Evolutionary conservation across 1,140 invertebrate genomes (phyloP).

Genomic region (Drosophila hydei): DNA sequence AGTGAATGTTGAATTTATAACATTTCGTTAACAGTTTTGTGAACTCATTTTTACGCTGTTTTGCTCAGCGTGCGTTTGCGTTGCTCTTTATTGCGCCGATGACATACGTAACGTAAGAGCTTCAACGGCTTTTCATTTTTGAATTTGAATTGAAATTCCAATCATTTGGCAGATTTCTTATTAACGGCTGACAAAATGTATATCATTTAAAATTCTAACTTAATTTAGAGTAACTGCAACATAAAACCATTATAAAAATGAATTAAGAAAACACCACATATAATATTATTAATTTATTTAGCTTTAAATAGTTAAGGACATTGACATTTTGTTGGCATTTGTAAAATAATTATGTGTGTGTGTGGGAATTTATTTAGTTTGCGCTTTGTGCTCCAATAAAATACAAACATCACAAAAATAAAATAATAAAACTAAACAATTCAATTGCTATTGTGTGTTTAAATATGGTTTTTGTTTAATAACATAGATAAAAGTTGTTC

Average conservation of each 20-base stretch:
- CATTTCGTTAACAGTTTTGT: too few species aligned
- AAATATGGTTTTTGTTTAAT: constrained; percentile 49
- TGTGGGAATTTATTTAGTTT: constrained; percentile 41
- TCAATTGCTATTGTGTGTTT: constrained; percentile 67
- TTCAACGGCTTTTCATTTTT: neutral
- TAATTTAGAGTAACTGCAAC: too few species aligned
- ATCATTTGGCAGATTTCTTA: too few species aligned
- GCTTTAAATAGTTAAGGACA: constrained; percentile 81
- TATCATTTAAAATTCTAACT: too few species aligned
- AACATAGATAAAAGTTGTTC: constrained; percentile 67
- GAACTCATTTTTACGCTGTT: constrained; percentile 9
- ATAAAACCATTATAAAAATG: too few species aligned
- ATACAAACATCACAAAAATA: constrained; percentile 55
- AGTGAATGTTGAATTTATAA: neutral
- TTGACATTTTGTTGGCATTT: constrained; percentile 77
- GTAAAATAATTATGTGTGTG: constrained; percentile 49
- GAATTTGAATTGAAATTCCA: too few species aligned
- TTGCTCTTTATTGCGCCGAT: neutral
- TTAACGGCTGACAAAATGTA: too few species aligned
- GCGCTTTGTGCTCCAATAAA: constrained; percentile 52
- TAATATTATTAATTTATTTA: constrained; percentile 75
- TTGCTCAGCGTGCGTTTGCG: constrained; percentile 11
- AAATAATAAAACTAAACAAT: constrained; percentile 68
- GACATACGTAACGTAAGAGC: neutral
- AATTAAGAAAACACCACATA: too few species aligned